Evolutionary conservation across 2,888 invertebrate species (phyloP).

Genomic region (Lamproptera curius): DNA sequence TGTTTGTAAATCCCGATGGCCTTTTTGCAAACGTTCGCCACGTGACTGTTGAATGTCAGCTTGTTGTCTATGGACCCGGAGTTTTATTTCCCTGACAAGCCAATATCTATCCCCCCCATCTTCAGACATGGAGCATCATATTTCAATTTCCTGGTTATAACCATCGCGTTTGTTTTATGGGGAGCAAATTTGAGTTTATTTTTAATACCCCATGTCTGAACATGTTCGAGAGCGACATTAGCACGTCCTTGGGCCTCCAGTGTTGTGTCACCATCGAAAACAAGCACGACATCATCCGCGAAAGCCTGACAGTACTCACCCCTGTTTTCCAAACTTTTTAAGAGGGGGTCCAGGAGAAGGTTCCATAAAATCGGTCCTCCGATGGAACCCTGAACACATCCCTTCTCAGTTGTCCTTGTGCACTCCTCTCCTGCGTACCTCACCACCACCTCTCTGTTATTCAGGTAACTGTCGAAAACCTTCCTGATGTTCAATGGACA

Average conservation of each 20-base stretch:
- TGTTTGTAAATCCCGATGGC: slow-evolving; percentile 9
- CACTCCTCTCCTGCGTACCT: slow-evolving; percentile 10
- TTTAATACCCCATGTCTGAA: slow-evolving; percentile 23
- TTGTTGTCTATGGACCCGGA: slow-evolving; percentile 19
- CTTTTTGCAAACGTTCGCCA: slow-evolving; percentile 14
- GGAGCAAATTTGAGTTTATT: no score
- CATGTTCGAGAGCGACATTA: slow-evolving; percentile 23
- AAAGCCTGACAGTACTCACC: slow-evolving; percentile 20
- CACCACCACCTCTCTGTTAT: slow-evolving; percentile 1
- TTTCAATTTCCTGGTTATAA: slow-evolving; percentile 18
- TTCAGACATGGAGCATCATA: slow-evolving; percentile 17
- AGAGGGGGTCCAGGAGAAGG: slow-evolving; percentile 20
- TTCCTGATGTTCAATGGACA: slow-evolving; percentile 4
- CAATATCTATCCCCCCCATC: slow-evolving; percentile 18
- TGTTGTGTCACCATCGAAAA: background rate
- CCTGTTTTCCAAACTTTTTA: slow-evolving; percentile 7
- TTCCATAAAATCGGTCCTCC: slow-evolving; percentile 26
- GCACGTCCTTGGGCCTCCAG: slow-evolving; percentile 16
- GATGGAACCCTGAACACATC: slow-evolving; percentile 21
- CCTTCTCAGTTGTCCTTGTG: slow-evolving; percentile 14
- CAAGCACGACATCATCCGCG: no score
- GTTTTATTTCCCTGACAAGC: slow-evolving; percentile 13
- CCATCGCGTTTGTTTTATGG: no score
- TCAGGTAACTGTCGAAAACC: slow-evolving; percentile 12
- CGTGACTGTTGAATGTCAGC: slow-evolving; percentile 20